Percentiles rank a stretch among this genome's conserved stretches.
phyloP scores from a whole-genome alignment of 1,140 invertebrate species.

The Leptinotarsa lineolata region DNA sequence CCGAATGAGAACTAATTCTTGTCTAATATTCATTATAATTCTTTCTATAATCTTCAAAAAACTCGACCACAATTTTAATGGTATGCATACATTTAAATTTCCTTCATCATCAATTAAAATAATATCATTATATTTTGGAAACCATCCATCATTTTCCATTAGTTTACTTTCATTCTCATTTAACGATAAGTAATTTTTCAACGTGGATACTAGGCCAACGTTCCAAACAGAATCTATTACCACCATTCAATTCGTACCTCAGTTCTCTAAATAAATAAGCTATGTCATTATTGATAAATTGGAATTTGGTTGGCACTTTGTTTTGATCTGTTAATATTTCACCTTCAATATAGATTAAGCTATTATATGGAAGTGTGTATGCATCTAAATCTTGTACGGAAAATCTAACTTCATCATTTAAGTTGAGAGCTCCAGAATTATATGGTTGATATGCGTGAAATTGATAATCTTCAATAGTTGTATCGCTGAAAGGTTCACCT shows the following conservation, averaged over 20 bases:
- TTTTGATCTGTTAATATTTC: constrained; percentile 19
- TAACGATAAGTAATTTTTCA: too few relatives aligned
- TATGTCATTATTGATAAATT: too few relatives aligned
- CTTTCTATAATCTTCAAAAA: constrained; percentile 57
- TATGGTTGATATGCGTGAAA: background rate
- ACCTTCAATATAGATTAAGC: background rate
- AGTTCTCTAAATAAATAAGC: too few relatives aligned
- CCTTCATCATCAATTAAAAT: constrained; percentile 43
- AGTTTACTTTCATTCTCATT: constrained; percentile 32
- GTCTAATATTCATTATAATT: constrained; percentile 56
- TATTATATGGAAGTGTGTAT: constrained; percentile 6
- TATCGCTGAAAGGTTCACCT: too few relatives aligned
- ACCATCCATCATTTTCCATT: constrained; percentile 49
- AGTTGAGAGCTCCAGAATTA: too few relatives aligned
- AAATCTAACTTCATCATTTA: background rate
- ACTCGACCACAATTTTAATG: constrained; percentile 37
- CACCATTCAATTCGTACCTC: constrained; percentile 52
- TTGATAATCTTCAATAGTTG: constrained; percentile 3
- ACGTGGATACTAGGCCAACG: background rate
- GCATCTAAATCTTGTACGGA: constrained; percentile 9
- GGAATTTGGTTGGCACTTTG: constrained; percentile 29
- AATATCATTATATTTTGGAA: constrained; percentile 37
- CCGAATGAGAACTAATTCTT: constrained; percentile 26
- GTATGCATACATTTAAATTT: constrained; percentile 23
- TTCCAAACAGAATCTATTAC: constrained; percentile 3